These are phyloP conservation scores for Cepaea hortensis DNA, from an alignment of 2,888 invertebrate species.

Conservation along the genomic window DNA sequence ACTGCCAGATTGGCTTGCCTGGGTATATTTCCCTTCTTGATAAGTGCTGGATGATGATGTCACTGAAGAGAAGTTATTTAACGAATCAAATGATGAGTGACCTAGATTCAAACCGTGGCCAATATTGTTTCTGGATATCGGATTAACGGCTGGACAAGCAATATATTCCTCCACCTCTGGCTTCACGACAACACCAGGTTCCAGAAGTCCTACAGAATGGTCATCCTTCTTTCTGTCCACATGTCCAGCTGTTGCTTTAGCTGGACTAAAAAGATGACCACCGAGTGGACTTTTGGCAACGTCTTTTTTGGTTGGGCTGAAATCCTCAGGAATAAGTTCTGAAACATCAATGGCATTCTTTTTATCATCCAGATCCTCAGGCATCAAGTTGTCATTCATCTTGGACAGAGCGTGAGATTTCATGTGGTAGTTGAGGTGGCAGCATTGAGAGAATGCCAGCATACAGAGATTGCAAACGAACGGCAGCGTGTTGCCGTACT, in stretches of 20 bases:
- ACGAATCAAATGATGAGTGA: conserved; percentile 10
- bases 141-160: neutral
- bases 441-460: conserved; percentile 50
- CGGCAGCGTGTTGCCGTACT: conserved; percentile 46
- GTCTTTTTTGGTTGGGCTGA: conserved; percentile 40
- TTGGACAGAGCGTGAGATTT: conserved; percentile 47
- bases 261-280: neutral
- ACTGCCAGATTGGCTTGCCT: neutral
- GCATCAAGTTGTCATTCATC: conserved; percentile 34
- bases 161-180: conserved; percentile 41
- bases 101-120: neutral
- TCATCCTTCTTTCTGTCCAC: conserved; percentile 6
- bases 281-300: neutral
- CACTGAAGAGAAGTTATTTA: conserved; percentile 3
- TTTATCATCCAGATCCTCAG: conserved; percentile 28
- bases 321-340: conserved; percentile 46
- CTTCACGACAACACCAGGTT: conserved; percentile 40
- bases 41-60: conserved; percentile 2
- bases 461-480: conserved; percentile 49
- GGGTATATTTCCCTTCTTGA: neutral
- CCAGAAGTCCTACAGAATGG: conserved; percentile 13
- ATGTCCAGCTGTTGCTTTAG: neutral
- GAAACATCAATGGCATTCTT: conserved; percentile 44
- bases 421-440: conserved; percentile 50
- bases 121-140: neutral